These are phyloP conservation scores for Nasonia oneida DNA, from an alignment of 2,888 invertebrate species.

Conservation along the genomic window DNA sequence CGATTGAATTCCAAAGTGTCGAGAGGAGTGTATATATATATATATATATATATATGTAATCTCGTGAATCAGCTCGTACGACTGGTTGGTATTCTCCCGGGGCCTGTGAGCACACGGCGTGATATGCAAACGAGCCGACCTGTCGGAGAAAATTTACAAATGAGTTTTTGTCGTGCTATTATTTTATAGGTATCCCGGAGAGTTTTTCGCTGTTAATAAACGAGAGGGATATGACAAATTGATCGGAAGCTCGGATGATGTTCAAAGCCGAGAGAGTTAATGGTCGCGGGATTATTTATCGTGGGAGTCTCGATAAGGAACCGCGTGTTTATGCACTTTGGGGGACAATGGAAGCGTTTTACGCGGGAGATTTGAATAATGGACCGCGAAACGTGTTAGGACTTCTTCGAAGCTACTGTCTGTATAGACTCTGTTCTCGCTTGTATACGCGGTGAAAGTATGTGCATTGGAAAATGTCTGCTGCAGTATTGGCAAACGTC, in stretches of 20 bases:
- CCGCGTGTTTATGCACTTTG: neutral
- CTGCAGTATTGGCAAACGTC: neutral
- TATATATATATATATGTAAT: too few species aligned
- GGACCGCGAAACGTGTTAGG: neutral
- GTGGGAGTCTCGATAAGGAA: conserved; percentile 17
- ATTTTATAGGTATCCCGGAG: too few species aligned
- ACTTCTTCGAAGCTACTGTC: neutral
- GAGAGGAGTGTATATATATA: neutral
- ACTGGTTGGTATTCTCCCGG: conserved; percentile 13
- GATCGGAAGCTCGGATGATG: conserved; percentile 29
- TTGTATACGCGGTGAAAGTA: neutral
- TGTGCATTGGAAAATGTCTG: neutral
- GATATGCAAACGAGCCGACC: conserved; percentile 46
- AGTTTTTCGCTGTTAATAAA: neutral
- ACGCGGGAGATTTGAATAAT: neutral
- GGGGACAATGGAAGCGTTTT: neutral
- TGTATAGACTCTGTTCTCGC: neutral
- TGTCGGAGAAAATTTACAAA: conserved; percentile 24
- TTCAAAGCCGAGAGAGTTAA: conserved; percentile 26
- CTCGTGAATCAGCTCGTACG: neutral
- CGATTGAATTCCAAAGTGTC: conserved; percentile 51
- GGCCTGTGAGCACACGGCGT: neutral
- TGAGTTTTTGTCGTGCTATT: neutral
- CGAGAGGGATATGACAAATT: conserved; percentile 47
- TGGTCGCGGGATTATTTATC: conserved; percentile 35